phyloP scores from a whole-genome alignment of 2,113 vertebrate species.

The Gopherus evgoodei region DNA sequence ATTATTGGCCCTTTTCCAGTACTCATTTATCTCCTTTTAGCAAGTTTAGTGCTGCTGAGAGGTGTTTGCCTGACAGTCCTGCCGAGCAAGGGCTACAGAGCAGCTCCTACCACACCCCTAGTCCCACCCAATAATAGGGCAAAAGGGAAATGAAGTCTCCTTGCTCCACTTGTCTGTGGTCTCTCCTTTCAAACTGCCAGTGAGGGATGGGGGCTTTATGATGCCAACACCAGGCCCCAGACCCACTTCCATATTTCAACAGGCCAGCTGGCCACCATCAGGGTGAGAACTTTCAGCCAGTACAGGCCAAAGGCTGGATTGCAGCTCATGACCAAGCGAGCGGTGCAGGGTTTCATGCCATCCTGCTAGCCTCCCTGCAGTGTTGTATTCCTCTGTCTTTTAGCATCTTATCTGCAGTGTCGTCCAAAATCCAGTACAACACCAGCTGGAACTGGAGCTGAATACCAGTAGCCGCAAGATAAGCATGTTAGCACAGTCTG shows the following conservation, averaged over 20 bases:
- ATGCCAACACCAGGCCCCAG: not conserved
- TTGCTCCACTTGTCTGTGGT: not conserved
- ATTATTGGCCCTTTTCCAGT: no score
- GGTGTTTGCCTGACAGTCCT: not conserved
- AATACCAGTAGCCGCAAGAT: not conserved
- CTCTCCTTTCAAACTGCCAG: not conserved
- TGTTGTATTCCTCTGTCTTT: not conserved
- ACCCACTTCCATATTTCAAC: not conserved
- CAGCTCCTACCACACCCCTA: not conserved
- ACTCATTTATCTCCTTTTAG: not conserved
- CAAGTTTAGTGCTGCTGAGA: not conserved
- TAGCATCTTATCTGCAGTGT: not conserved
- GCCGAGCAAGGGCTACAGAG: not conserved
- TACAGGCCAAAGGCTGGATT: not conserved
- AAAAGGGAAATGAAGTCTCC: not conserved
- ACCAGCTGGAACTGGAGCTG: not conserved
- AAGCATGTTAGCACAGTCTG: not conserved
- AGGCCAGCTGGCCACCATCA: not conserved
- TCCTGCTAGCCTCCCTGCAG: not conserved
- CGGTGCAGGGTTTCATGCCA: not conserved
- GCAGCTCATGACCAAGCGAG: not conserved
- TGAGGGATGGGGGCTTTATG: not conserved
- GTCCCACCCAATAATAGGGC: not conserved
- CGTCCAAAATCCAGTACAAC: not conserved
- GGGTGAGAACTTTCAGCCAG: not conserved